These are phyloP conservation scores for Nipponia nippon DNA, from an alignment of 2,113 vertebrate genomes.

Conservation along the genomic window DNA sequence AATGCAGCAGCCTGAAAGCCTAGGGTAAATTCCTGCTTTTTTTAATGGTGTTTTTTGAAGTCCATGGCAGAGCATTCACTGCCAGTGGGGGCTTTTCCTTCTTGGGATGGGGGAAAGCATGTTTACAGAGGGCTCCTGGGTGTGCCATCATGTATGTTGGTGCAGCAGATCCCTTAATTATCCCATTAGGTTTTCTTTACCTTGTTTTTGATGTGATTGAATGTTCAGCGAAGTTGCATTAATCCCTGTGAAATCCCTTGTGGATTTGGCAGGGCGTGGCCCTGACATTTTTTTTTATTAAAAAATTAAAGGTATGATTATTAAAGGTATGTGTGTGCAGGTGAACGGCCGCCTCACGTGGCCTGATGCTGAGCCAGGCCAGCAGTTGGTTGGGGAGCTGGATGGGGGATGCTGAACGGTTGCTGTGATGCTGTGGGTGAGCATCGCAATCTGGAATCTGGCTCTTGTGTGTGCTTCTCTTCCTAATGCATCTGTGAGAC, in stretches of 20 bases:
- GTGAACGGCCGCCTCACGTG: rapidly evolving
- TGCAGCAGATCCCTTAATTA: constrained; percentile 24
- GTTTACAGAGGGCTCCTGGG: neutral
- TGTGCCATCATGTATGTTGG: neutral
- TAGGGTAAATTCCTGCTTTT: neutral
- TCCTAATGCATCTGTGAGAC: neutral
- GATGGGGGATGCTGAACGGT: rapidly evolving
- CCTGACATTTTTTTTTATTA: neutral
- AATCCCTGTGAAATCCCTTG: constrained; percentile 9
- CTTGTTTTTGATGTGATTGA: neutral
- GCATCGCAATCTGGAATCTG: neutral
- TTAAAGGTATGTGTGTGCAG: neutral
- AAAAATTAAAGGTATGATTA: neutral
- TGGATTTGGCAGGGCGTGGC: neutral
- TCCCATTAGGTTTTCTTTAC: neutral
- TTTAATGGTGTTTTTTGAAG: neutral
- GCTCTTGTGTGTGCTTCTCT: neutral
- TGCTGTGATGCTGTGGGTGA: neutral
- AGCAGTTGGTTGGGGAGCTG: rapidly evolving
- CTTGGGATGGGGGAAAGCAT: neutral
- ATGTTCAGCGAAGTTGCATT: neutral
- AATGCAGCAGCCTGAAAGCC: neutral
- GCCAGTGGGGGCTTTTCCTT: neutral
- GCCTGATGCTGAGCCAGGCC: neutral
- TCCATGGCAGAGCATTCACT: neutral